phyloP scores from a whole-genome alignment of 2,888 invertebrate species.

The Mesochorus sp. region DNA sequence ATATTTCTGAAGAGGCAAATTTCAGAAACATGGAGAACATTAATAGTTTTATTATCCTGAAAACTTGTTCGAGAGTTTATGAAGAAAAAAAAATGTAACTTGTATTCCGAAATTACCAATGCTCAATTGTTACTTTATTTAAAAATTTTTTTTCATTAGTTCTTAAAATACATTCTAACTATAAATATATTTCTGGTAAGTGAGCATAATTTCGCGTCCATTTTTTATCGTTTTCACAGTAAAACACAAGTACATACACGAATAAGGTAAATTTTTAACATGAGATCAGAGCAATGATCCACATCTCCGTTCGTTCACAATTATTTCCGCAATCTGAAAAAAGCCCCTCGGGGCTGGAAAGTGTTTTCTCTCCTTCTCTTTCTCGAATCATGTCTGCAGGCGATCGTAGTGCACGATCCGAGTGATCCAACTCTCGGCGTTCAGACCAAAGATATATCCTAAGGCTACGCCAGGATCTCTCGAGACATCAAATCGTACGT shows the following conservation, averaged over 20 bases:
- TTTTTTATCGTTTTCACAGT: background rate
- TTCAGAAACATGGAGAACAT: too few species aligned
- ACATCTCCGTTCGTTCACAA: slow-evolving; percentile 51
- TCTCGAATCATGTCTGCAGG: slow-evolving; percentile 22
- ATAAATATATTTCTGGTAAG: background rate
- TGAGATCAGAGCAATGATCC: slow-evolving; percentile 40
- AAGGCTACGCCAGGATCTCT: slow-evolving; percentile 34
- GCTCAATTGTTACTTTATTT: background rate
- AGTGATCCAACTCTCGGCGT: slow-evolving; percentile 23
- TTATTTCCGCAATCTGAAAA: slow-evolving; percentile 61
- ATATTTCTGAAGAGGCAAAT: too few species aligned
- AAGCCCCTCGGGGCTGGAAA: slow-evolving; percentile 59
- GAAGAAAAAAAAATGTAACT: background rate
- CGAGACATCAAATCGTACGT: slow-evolving; percentile 24
- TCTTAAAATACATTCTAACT: background rate
- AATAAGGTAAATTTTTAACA: slow-evolving; percentile 22
- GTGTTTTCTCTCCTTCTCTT: slow-evolving; percentile 51
- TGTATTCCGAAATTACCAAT: background rate
- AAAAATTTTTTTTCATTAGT: background rate
- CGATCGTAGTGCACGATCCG: slow-evolving; percentile 17
- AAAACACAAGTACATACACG: background rate
- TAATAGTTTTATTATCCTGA: too few species aligned
- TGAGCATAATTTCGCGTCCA: too few species aligned
- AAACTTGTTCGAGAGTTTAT: background rate
- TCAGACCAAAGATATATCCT: slow-evolving; percentile 23